Evolutionary conservation across 2,888 invertebrate species (phyloP), one percentile per base, ranked within the genome.

Genomic region (Conchocele bisecta): DNA sequence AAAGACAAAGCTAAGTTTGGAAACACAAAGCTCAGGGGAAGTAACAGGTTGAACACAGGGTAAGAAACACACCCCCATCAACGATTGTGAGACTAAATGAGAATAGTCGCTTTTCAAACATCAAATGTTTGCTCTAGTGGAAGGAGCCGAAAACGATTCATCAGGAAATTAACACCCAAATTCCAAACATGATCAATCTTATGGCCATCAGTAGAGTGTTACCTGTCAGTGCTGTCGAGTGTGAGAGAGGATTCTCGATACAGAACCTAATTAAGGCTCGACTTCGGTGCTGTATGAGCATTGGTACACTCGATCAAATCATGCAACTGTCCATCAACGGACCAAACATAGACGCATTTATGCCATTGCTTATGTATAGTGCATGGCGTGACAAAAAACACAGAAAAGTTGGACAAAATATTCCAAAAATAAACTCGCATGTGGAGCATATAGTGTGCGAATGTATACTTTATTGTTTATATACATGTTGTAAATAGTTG

Each of bases 201-300:
- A 28, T 54, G 50, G 68, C 29, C 26, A 61, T 61, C 46, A 31
- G 61, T 35, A 46, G 54, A 33, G 39, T 56, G 15, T 48, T 61
- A 42, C 57, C 69, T 22, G 31, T 46, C 29, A 57, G 39, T 15
- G 39, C 48, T 39, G 65, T 65, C 39, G 57, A 56, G 28, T 68
- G 69, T 37, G 57, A 63, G 39, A 46, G 57, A 20, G 63, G 69
- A 6, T 61, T 63, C 28, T 63, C 61, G 5, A 54, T 31, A 48
- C 69, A 61, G 29, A 69, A 63, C 31, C 57, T 63, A 1, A 69
- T 69, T 11, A 63, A 69, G 51, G 58, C 61, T 39, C 48, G 53
- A 15, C 50, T 59, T 24, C 17, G 50, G 29, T 48, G 41, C 3
- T 50, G 57, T 11, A 24, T 50, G 17, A 48, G 15, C 28, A 53